Evolutionary conservation across 1,140 invertebrate genomes (phyloP), one percentile per base, ranked within the genome.

Genomic region (Drosophila lini): DNA sequence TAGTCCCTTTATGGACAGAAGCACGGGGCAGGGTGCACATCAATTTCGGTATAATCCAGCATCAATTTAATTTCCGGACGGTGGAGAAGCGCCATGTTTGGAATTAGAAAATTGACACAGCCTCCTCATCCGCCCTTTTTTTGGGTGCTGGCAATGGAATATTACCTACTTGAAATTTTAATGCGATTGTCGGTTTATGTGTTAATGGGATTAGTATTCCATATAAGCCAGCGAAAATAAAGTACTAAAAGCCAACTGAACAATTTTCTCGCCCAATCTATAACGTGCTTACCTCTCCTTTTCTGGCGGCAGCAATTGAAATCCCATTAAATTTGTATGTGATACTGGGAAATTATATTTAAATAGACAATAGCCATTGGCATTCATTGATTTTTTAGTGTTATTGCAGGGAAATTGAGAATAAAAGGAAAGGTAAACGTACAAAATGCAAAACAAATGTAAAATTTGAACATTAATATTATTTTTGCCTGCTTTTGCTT

Each of bases 51-150:
- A 65, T 74, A 77, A 74, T 62, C 81, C 57, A 59, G 68, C 81
- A 62, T 64, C 73, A 84, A 84, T 89, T 89, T 89, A 89, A 89
- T 89, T 89, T 89, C 84, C 84, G 65, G 65, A 22, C 38, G 48
- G 3, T 28, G 32, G 48, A 22, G 38, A 15, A 45, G 62, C 47
- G 69, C 28, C 67, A 48, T 55, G 52, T 65, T 61, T 44, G 48
- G 58, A 60, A 75, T 81, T 86, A 81, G 67, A 74, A 77, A 68
- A 47, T 69, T 59, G 60, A 9, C 50, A 75, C 31, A 48, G 52
- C 34, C 32, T 40, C 34, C 59, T 34, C 6, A 8, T n/a, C 13
- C 16, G 31, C 3, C 9, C 31, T 9, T 25, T n/a, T 5, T 22
- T 11, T n/a, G 8, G 19, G 11, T 25, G 13, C 15, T 22, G 60